A percentile compares a stretch with the other conserved stretches of the same genome.
These are phyloP conservation scores for Vultur gryphus DNA, from an alignment of 2,797 vertebrate genomes.

Conservation along the genomic window DNA sequence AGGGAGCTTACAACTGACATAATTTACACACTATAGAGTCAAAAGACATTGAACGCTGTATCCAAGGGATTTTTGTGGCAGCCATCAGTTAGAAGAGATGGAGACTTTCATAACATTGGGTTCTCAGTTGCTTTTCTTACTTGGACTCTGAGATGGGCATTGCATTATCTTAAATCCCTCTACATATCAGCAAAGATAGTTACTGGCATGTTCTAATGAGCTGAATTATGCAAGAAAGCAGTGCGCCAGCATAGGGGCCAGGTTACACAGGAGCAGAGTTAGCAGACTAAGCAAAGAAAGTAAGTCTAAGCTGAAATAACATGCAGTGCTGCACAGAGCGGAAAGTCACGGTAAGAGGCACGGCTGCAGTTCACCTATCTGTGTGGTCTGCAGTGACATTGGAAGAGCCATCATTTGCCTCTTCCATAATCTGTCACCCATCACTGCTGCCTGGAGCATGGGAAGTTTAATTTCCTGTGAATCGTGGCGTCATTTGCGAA, in stretches of 20 bases:
- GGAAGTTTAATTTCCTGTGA: constrained; percentile 31
- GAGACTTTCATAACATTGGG: neutral
- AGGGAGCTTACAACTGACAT: neutral
- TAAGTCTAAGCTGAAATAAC: neutral
- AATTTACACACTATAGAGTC: neutral
- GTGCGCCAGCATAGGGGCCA: neutral
- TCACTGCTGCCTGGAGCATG: neutral
- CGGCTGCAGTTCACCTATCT: neutral
- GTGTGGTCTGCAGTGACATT: neutral
- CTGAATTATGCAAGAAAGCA: neutral
- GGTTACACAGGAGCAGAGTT: neutral
- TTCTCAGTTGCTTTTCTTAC: neutral
- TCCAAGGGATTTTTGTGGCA: neutral
- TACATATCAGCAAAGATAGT: neutral
- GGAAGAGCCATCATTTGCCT: neutral
- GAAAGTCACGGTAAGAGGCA: neutral
- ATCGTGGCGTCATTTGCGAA: neutral
- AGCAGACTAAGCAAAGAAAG: neutral
- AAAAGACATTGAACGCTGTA: neutral
- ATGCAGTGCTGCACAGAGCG: neutral
- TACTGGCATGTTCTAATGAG: neutral
- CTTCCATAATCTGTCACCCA: neutral
- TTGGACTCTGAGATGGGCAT: neutral
- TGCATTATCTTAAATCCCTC: neutral
- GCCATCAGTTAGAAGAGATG: neutral